Base-by-base conservation (phyloP, 1,140 invertebrate genomes). In the Delia radicum region DNA sequence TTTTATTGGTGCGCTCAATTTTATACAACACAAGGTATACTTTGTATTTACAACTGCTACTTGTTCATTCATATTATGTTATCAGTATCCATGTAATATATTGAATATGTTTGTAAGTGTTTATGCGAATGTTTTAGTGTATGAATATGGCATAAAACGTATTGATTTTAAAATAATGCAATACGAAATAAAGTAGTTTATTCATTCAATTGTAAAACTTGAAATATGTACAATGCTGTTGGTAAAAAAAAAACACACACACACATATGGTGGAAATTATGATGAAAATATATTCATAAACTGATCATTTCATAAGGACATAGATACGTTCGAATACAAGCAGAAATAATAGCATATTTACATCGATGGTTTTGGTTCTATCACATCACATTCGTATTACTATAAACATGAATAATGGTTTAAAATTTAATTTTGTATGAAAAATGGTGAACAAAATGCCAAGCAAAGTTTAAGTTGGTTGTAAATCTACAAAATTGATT, bases 141-240 rank as follows among this genome's bases (percentile, higher is more conserved):
- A 42, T 55, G 48, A 4, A 21, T 55, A 18, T 21, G 18, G 48
- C n/a, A 21, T 55, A 55, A 55, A 55, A 55, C 48, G 48, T 55
- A 55, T 55, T 55, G 48, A 55, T 55, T 55, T 55, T 55, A 55
- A 55, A 55, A 55, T 55, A 55, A 55, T 55, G n/a, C 48, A 55
- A 55, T 55, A 55, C 48, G 48, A 55, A 55, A 55, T 55, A 55
- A 55, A 55, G 48, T 55, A 18, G 48, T 55, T 55, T 55, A 55
- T 55, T 18, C 48, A 55, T 21, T 55, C 48, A 55, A 55, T 21
- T 55, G 48, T 55, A 55, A 55, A 55, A 55, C 48, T 55, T 21
- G 48, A 55, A 55, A 55, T 55, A 21, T 55, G 48, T 18, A 21
- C n/a, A 55, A 1, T n/a, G 7, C n/a, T 55, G n/a, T 8, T 55